Conservation (phyloP, 2,888 invertebrate species). For the Tetheella fluctuosa region DNA sequence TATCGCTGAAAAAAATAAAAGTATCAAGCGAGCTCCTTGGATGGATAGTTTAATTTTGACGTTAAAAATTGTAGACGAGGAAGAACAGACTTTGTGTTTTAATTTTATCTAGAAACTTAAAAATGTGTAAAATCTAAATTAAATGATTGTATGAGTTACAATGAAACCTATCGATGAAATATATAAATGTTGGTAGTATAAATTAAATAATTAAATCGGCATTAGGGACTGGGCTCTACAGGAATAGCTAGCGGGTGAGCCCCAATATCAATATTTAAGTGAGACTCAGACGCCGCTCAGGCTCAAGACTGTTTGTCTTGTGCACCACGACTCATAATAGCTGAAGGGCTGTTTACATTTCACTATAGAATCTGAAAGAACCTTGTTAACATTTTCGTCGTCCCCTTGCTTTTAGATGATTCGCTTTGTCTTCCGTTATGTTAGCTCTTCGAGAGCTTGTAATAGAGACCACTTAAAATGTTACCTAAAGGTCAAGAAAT, state of each 20-base stretch:
- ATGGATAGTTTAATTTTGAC: too few species aligned
- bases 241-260: conserved; percentile 32
- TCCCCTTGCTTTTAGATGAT: conserved; percentile 32
- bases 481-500: background rate
- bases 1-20: too few species aligned
- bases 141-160: too few species aligned
- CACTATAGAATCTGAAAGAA: conserved; percentile 69
- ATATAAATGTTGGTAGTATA: conserved; percentile 9
- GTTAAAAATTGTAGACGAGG: too few species aligned
- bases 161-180: background rate
- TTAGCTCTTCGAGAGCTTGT: conserved; percentile 32
- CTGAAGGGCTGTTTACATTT: conserved; percentile 71
- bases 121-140: too few species aligned
- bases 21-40: too few species aligned
- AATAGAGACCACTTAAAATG: conserved; percentile 22
- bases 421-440: conserved; percentile 38
- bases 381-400: conserved; percentile 65
- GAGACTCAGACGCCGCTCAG: conserved; percentile 50
- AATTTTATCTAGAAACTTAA: too few species aligned
- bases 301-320: conserved; percentile 66
- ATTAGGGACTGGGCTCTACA: conserved; percentile 24
- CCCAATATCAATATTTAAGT: conserved; percentile 74
- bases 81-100: too few species aligned
- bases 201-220: conserved; percentile 43
- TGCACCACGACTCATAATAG: conserved; percentile 71